Evolutionary conservation across 2,113 vertebrate species (phyloP).

Genomic region (Heteronetta atricapilla): DNA sequence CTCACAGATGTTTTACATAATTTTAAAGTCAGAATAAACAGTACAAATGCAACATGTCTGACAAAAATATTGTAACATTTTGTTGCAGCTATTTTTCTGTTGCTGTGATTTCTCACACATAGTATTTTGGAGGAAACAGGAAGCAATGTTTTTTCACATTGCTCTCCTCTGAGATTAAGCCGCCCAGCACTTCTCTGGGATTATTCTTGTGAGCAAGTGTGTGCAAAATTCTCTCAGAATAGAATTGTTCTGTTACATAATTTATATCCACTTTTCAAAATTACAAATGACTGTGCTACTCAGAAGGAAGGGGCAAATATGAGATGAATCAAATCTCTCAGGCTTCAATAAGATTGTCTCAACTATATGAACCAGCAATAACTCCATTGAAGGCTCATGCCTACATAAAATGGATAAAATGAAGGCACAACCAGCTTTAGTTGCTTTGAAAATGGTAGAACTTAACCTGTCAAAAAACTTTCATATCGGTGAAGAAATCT

Average conservation of each 20-base stretch:
- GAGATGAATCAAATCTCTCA: background rate
- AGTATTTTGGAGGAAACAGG: conserved; percentile 28
- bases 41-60: background rate
- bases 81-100: background rate
- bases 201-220: background rate
- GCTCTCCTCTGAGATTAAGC: too few species aligned
- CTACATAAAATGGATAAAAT: background rate
- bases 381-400: background rate
- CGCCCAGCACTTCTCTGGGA: background rate
- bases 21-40: background rate
- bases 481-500: background rate
- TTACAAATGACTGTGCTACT: background rate
- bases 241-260: background rate
- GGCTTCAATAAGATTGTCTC: background rate
- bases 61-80: conserved; percentile 30
- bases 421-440: background rate
- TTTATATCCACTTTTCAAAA: background rate
- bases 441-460: background rate
- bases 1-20: background rate
- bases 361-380: background rate
- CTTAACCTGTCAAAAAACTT: background rate
- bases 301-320: background rate
- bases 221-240: background rate
- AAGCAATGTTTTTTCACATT: background rate
- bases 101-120: background rate